These are phyloP conservation scores for Drosophila mercatorum DNA, from an alignment of 2,888 invertebrate species.

Conservation along the genomic window DNA sequence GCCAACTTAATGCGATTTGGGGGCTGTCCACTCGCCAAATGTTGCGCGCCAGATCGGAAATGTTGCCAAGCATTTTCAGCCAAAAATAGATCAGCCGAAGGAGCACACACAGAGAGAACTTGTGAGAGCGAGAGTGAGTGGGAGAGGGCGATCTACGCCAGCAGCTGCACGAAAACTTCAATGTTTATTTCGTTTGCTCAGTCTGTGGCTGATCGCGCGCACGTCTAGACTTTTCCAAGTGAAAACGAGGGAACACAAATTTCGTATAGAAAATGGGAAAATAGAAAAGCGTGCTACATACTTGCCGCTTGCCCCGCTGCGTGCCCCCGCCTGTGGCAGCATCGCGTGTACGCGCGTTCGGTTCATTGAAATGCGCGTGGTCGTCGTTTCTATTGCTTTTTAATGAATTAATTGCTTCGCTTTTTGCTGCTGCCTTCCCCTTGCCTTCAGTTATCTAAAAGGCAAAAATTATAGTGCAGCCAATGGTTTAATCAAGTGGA, in stretches of 20 bases:
- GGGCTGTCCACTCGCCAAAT: slow-evolving; percentile 53
- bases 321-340: slow-evolving; percentile 7
- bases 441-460: slow-evolving; percentile 40
- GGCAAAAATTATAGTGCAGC: slow-evolving; percentile 61
- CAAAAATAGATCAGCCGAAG: slow-evolving; percentile 68
- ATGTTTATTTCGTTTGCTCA: slow-evolving; percentile 36
- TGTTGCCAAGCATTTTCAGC: slow-evolving; percentile 57
- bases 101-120: slow-evolving; percentile 25
- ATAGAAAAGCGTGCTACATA: slow-evolving; percentile 62
- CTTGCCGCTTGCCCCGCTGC: slow-evolving; percentile 15
- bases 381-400: slow-evolving; percentile 63
- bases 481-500: slow-evolving; percentile 82
- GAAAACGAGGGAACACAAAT: slow-evolving; percentile 28
- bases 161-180: slow-evolving; percentile 22
- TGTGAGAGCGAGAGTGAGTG: slow-evolving; percentile 22
- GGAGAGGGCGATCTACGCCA: slow-evolving; percentile 1
- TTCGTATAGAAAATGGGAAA: slow-evolving; percentile 35
- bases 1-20: slow-evolving; percentile 22
- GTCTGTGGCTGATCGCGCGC: slow-evolving; percentile 64
- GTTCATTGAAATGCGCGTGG: slow-evolving; percentile 67
- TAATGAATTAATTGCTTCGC: slow-evolving; percentile 76
- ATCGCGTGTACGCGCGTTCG: slow-evolving; percentile 43
- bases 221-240: slow-evolving; percentile 41
- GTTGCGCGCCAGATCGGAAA: slow-evolving; percentile 52
- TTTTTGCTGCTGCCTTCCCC: slow-evolving; percentile 22